Conservation (phyloP, 2,888 invertebrate species). For the Mesoligia furuncula region DNA sequence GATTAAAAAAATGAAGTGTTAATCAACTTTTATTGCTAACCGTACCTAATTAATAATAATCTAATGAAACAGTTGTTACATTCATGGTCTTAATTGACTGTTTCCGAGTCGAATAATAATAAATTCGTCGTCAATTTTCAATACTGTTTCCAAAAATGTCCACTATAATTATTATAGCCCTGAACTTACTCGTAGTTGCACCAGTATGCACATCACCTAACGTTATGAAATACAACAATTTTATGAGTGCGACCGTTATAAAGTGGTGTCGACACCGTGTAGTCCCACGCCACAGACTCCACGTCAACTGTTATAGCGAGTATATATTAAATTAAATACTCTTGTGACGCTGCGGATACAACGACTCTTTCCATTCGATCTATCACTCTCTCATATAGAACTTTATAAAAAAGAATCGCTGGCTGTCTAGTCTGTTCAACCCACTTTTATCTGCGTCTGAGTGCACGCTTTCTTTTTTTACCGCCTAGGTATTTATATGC, state of each 20-base stretch:
- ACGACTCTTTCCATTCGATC: constrained; percentile 5
- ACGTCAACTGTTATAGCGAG: constrained; percentile 66
- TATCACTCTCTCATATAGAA: constrained; percentile 28
- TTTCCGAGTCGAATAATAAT: neutral
- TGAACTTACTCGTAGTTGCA: too few species aligned
- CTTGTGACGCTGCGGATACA: constrained; percentile 56
- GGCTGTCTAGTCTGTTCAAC: constrained; percentile 24
- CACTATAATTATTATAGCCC: too few species aligned
- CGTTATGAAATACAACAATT: constrained; percentile 67
- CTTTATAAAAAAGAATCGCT: constrained; percentile 15
- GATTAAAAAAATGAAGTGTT: too few species aligned
- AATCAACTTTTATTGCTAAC: too few species aligned
- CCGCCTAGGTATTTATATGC: constrained; percentile 30
- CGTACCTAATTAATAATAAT: neutral
- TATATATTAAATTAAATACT: constrained; percentile 69
- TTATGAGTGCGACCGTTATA: constrained; percentile 66
- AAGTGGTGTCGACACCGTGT: constrained; percentile 60
- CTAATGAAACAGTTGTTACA: neutral
- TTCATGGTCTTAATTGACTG: neutral
- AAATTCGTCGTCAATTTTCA: neutral
- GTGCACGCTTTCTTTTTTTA: constrained; percentile 23
- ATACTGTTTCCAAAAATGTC: neutral
- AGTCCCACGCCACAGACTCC: constrained; percentile 73
- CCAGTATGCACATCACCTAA: constrained; percentile 40
- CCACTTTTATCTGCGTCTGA: constrained; percentile 26